A percentile compares a stretch with the other conserved stretches of the same genome.
Evolutionary conservation across 2,888 invertebrate genomes (phyloP).

Genomic region (Drosophila flavopinicola): DNA sequence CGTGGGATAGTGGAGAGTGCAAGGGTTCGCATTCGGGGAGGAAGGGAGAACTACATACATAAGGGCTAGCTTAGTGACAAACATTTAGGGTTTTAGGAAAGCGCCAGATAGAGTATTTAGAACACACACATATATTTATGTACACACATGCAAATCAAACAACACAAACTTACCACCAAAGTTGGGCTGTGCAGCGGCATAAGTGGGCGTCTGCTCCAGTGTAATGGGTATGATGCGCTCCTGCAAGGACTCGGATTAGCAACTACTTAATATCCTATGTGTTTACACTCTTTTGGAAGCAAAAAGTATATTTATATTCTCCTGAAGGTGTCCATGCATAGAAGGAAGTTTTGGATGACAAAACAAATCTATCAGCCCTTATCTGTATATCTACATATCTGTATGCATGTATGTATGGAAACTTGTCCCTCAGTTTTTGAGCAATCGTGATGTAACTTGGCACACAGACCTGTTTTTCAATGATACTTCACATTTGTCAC

Average conservation of each 20-base stretch:
- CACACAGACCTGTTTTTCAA: no score
- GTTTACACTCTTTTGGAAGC: no score
- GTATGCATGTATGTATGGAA: no score
- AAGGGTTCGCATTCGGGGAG: constrained; percentile 34
- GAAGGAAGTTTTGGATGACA: no score
- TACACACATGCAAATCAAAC: constrained; percentile 1
- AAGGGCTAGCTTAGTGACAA: constrained; percentile 60
- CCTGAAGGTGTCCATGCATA: no score
- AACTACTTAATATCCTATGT: background rate
- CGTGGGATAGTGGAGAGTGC: constrained; percentile 49
- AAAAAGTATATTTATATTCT: no score
- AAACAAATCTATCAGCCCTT: no score
- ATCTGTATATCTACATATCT: no score
- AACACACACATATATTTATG: constrained; percentile 15
- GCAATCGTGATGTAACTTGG: no score
- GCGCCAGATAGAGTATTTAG: constrained; percentile 54
- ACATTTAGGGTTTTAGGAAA: constrained; percentile 65
- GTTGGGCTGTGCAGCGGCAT: constrained; percentile 81
- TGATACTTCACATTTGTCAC: no score
- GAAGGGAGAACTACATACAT: constrained; percentile 16
- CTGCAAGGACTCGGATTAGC: constrained; percentile 46
- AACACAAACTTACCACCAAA: constrained; percentile 77
- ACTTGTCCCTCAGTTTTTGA: no score
- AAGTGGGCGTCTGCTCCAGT: constrained; percentile 83
- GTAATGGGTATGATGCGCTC: constrained; percentile 84